Conservation (phyloP, 2,797 vertebrate species). For the Eospalax fontanierii region DNA sequence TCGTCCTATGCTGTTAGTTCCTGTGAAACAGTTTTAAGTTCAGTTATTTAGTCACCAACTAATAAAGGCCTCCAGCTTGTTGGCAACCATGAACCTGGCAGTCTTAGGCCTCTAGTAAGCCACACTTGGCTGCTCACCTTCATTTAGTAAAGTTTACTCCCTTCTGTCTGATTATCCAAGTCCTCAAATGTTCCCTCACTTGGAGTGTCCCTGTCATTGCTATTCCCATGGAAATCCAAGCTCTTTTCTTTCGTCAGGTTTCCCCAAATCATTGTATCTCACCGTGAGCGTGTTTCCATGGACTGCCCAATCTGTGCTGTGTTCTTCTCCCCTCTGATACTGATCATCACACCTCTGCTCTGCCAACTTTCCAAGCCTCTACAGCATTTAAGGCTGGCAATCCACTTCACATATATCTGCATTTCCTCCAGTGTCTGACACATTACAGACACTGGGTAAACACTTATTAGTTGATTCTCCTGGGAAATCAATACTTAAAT, state of each 20-base stretch:
- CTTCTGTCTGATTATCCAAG: neutral
- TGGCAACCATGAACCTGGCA: neutral
- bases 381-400: neutral
- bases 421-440: neutral
- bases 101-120: neutral
- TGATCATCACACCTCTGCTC: neutral
- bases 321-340: neutral
- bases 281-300: neutral
- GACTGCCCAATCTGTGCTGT: accelerated
- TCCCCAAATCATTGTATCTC: neutral
- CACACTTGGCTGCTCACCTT: neutral
- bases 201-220: neutral
- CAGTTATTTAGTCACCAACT: neutral
- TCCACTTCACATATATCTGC: neutral
- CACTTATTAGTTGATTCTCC: neutral
- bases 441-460: neutral
- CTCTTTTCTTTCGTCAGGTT: neutral
- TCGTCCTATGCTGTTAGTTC: neutral
- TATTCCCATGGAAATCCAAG: neutral
- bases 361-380: neutral
- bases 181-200: neutral
- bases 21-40: neutral
- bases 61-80: neutral
- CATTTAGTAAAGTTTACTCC: neutral
- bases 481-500: neutral